Evolutionary conservation across 2,888 invertebrate genomes (phyloP).

Genomic region (Megaustenia siamemsis): DNA sequence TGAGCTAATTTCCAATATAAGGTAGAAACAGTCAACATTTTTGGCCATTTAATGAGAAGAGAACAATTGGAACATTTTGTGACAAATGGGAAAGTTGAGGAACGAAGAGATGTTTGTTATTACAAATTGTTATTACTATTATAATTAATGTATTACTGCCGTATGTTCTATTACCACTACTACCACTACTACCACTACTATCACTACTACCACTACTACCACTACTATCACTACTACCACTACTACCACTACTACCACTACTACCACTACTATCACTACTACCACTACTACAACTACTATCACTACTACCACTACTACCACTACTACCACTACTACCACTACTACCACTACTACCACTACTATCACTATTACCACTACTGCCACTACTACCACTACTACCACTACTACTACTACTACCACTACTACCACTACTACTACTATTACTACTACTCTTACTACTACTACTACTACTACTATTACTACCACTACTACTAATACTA

Average conservation of each 20-base stretch:
- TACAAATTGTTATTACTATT: slow-evolving; percentile 13
- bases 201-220: slow-evolving; percentile 18
- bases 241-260: background rate
- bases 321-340: slow-evolving; percentile 17
- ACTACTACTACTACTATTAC: no score
- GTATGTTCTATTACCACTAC: slow-evolving; percentile 50
- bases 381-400: background rate
- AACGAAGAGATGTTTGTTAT: no score
- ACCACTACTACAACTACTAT: slow-evolving; percentile 12
- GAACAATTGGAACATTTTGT: no score
- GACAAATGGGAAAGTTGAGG: no score
- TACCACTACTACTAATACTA: no score
- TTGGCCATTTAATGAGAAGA: no score
- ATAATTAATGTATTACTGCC: slow-evolving; percentile 47
- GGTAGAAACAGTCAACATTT: no score
- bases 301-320: slow-evolving; percentile 26
- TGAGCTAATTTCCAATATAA: no score
- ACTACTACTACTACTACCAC: slow-evolving; percentile 1
- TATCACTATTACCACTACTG: slow-evolving; percentile 3
- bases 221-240: slow-evolving; percentile 42
- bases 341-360: slow-evolving; percentile 24
- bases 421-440: background rate
- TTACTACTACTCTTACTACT: no score
- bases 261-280: background rate
- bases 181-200: slow-evolving; percentile 47